A percentile compares a stretch with the other conserved stretches of the same genome.
These are phyloP conservation scores for Macquaria australasica DNA, from an alignment of 2,113 vertebrate species.

Conservation along the genomic window DNA sequence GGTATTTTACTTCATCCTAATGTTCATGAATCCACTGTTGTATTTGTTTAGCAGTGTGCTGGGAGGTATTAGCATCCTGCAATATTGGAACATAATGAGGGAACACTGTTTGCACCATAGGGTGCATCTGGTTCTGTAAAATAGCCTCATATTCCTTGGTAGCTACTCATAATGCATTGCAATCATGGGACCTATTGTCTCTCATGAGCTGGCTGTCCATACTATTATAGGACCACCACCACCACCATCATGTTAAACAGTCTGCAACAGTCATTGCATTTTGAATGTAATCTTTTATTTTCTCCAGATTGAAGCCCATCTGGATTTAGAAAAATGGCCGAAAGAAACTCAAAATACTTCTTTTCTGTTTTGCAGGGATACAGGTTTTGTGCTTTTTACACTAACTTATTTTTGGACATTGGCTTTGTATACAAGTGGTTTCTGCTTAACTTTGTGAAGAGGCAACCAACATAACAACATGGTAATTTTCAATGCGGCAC, in stretches of 20 bases:
- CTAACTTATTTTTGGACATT: background rate
- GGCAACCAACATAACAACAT: background rate
- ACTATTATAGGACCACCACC: conserved; percentile 32
- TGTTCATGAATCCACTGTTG: conserved; percentile 39
- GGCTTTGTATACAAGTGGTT: background rate
- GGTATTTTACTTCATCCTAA: conserved; percentile 17
- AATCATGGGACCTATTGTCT: conserved; percentile 62
- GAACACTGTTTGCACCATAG: conserved; percentile 53
- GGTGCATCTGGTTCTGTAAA: conserved; percentile 54
- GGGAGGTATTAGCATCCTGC: conserved; percentile 50
- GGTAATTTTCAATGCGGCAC: background rate
- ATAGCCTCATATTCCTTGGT: conserved; percentile 53
- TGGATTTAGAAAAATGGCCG: conserved; percentile 34
- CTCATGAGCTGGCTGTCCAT: conserved; percentile 54
- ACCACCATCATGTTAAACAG: conserved; percentile 50
- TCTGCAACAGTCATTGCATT: conserved; percentile 49
- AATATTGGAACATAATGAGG: conserved; percentile 51
- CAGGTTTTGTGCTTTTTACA: background rate
- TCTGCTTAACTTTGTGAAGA: conserved; percentile 11
- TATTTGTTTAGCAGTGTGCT: conserved; percentile 46
- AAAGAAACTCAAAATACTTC: background rate
- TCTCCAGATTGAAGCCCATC: conserved; percentile 40
- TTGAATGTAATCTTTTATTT: conserved; percentile 53
- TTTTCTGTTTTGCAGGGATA: background rate
- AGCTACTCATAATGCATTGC: conserved; percentile 60